These are phyloP conservation scores for Prorops nasuta DNA, from an alignment of 1,140 invertebrate species.

Conservation along the genomic window DNA sequence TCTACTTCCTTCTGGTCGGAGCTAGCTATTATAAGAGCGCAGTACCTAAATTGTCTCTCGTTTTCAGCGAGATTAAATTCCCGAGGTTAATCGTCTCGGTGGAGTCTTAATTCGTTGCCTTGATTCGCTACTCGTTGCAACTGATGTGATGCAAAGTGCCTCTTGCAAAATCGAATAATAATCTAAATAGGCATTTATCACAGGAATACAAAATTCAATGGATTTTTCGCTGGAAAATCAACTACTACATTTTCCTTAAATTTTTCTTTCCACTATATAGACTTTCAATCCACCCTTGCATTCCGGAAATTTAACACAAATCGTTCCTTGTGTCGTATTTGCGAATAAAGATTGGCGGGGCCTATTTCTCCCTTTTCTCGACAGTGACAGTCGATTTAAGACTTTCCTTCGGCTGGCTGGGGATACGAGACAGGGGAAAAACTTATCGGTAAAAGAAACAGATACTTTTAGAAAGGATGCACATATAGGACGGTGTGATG, in stretches of 20 bases:
- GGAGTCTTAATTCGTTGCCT: constrained; percentile 31
- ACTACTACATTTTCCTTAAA: constrained; percentile 5
- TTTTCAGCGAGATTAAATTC: constrained; percentile 34
- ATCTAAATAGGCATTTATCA: no score
- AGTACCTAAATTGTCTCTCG: constrained; percentile 28
- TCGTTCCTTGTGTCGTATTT: constrained; percentile 23
- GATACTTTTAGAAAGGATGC: constrained; percentile 24
- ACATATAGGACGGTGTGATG: no score
- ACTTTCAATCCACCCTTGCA: no score
- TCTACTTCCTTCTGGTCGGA: constrained; percentile 17
- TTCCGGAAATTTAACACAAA: no score
- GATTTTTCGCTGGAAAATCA: constrained; percentile 8
- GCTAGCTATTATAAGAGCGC: constrained; percentile 24
- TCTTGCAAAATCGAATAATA: no score
- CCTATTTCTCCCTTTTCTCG: constrained; percentile 16
- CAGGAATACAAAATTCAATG: no score
- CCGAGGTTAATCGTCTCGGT: constrained; percentile 29
- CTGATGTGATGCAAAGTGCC: no score
- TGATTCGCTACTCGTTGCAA: constrained; percentile 23
- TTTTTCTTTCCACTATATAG: no score
- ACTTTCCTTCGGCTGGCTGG: constrained; percentile 12
- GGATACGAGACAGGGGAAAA: constrained; percentile 9
- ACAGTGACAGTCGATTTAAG: constrained; percentile 31
- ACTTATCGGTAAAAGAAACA: constrained; percentile 28
- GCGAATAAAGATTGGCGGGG: constrained; percentile 24